A percentile compares a stretch with the other conserved stretches of the same genome.
These are phyloP conservation scores for Lycaon pictus DNA, from an alignment of 2,113 vertebrate species.

Conservation along the genomic window DNA sequence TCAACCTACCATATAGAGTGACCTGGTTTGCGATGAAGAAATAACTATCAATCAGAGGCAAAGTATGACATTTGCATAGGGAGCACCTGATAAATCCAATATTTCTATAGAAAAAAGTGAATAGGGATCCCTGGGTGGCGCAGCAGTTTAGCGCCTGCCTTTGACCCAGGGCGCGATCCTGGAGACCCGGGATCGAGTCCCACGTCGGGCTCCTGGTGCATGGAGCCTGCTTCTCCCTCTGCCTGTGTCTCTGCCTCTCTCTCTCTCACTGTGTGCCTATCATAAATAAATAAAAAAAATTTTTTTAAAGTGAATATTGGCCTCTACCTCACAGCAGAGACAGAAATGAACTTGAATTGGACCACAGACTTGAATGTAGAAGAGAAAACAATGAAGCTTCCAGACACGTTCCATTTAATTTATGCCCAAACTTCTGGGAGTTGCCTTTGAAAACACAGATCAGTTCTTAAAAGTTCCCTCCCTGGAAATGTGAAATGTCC, in stretches of 20 bases:
- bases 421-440: background rate
- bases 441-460: background rate
- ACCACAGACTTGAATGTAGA: background rate
- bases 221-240: too few relatives aligned
- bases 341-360: background rate
- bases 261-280: too few relatives aligned
- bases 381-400: background rate
- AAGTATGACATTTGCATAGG: accelerated
- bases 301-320: background rate
- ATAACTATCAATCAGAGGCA: background rate
- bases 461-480: background rate
- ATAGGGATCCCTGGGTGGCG: too few relatives aligned
- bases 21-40: background rate
- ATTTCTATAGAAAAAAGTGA: background rate
- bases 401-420: background rate
- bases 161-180: too few relatives aligned
- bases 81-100: background rate
- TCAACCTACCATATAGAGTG: too few relatives aligned
- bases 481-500: background rate
- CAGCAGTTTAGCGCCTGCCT: too few relatives aligned
- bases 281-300: too few relatives aligned
- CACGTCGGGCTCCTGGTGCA: too few relatives aligned
- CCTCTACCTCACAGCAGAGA: background rate
- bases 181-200: too few relatives aligned
- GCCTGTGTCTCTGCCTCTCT: too few relatives aligned